phyloP scores from a whole-genome alignment of 2,797 vertebrate genomes.

The Hoplostethus atlanticus region DNA sequence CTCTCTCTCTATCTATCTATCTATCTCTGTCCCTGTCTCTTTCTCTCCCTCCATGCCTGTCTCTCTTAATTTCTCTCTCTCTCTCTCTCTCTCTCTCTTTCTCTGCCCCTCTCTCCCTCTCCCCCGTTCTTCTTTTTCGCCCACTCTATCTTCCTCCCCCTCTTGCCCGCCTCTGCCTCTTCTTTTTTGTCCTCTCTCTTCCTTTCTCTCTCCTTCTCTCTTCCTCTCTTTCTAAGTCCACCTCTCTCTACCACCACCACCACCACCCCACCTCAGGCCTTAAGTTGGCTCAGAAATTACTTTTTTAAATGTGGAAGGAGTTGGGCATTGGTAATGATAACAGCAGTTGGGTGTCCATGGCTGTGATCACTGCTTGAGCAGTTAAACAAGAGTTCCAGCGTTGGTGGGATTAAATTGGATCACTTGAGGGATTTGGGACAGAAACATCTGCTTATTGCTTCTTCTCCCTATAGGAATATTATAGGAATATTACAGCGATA shows the following conservation, averaged over 20 bases:
- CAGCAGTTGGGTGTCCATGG: background rate
- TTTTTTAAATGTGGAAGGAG: constrained; percentile 4
- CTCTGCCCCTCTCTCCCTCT: background rate
- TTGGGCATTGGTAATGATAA: constrained; percentile 4
- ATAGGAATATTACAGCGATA: constrained; percentile 6
- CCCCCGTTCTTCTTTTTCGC: background rate
- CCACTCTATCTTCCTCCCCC: constrained; percentile 8
- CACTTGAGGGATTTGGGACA: background rate
- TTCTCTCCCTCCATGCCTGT: background rate
- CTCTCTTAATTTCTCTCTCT: constrained; percentile 19
- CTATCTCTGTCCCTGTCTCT: constrained; percentile 1
- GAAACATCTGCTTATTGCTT: background rate
- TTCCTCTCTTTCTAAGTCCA: background rate
- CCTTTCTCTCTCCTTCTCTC: background rate
- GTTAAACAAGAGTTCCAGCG: background rate
- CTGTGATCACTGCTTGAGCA: background rate
- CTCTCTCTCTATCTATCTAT: constrained; percentile 13
- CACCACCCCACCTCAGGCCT: background rate
- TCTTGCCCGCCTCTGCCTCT: background rate
- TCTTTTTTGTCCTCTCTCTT: constrained; percentile 4
- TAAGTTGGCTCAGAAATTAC: constrained; percentile 1
- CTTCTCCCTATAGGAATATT: background rate
- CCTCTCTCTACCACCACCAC: background rate
- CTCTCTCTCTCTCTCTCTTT: constrained; percentile 28
- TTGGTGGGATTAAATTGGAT: background rate